Evolutionary conservation across 2,797 vertebrate species (phyloP).

Genomic region (Poeciliopsis paucimaculata): DNA sequence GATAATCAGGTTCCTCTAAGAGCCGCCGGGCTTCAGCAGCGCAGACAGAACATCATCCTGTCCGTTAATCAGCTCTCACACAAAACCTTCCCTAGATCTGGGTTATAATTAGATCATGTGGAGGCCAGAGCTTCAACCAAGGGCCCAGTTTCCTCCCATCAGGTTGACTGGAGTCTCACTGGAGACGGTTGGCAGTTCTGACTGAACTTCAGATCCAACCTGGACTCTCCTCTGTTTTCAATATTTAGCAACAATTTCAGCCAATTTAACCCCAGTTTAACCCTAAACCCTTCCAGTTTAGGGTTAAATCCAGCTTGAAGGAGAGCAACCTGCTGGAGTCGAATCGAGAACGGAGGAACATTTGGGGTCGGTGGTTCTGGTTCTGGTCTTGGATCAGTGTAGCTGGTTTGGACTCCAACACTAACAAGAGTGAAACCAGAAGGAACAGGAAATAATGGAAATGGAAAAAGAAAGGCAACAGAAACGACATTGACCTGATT

Average conservation of each 20-base stretch:
- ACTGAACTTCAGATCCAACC: background rate
- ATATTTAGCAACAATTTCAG: too few relatives aligned
- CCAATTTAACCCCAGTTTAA: too few relatives aligned
- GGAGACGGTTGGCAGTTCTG: background rate
- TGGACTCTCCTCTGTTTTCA: too few relatives aligned
- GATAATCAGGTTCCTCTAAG: background rate
- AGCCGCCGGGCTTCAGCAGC: background rate
- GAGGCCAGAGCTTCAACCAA: background rate
- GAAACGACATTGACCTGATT: conserved; percentile 50
- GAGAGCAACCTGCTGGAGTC: too few relatives aligned
- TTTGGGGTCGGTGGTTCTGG: too few relatives aligned
- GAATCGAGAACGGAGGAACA: too few relatives aligned
- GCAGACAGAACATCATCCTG: background rate
- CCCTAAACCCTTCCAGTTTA: too few relatives aligned
- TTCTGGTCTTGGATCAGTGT: too few relatives aligned
- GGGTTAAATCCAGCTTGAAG: too few relatives aligned
- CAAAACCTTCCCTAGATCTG: background rate
- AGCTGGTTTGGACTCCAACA: background rate
- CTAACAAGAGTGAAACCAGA: background rate
- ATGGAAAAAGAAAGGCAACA: conserved; percentile 19
- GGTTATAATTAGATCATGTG: background rate
- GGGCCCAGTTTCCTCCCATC: background rate
- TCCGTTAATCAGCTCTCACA: background rate
- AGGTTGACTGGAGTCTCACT: background rate
- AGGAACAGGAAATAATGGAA: background rate